Evolutionary conservation across 35 echinoderm and acorn worm genomes (phyloP).

Genomic region (Apostichopus japonicus): DNA sequence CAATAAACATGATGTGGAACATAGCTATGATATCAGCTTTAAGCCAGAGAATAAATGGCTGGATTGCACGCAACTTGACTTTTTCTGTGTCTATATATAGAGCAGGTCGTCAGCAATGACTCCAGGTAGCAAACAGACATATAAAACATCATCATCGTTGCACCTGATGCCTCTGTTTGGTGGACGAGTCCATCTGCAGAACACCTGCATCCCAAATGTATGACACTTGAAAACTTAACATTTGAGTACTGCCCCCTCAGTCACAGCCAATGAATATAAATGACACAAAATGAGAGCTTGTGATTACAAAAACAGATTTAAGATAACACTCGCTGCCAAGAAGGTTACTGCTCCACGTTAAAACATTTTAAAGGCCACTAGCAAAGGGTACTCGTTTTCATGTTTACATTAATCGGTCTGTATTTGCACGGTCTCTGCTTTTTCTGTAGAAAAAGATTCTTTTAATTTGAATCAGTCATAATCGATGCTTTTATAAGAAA

Average conservation of each 20-base stretch:
- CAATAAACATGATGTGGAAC: too few relatives aligned
- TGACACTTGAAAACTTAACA: background rate
- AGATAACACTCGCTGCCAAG: background rate
- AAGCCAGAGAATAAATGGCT: too few relatives aligned
- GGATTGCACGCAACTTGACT: slow-evolving; percentile 18
- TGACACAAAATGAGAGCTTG: background rate
- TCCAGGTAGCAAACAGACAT: slow-evolving; percentile 2
- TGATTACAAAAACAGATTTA: background rate
- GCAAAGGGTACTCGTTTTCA: too few relatives aligned
- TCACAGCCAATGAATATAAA: background rate
- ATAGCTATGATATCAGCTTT: too few relatives aligned
- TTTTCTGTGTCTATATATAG: slow-evolving; percentile 6
- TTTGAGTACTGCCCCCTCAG: background rate
- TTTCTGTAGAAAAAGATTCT: too few relatives aligned
- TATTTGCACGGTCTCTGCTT: too few relatives aligned
- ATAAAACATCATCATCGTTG: slow-evolving; percentile 1
- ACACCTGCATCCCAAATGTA: slow-evolving; percentile 15
- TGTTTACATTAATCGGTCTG: too few relatives aligned
- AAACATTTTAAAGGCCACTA: background rate
- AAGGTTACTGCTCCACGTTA: background rate
- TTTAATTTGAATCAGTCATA: too few relatives aligned
- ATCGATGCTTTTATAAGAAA: too few relatives aligned
- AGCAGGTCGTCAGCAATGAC: background rate
- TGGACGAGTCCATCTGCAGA: background rate
- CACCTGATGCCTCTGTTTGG: slow-evolving; percentile 28